Conservation (phyloP, 2,797 vertebrate genomes). For the Clarias platycephalus region DNA sequence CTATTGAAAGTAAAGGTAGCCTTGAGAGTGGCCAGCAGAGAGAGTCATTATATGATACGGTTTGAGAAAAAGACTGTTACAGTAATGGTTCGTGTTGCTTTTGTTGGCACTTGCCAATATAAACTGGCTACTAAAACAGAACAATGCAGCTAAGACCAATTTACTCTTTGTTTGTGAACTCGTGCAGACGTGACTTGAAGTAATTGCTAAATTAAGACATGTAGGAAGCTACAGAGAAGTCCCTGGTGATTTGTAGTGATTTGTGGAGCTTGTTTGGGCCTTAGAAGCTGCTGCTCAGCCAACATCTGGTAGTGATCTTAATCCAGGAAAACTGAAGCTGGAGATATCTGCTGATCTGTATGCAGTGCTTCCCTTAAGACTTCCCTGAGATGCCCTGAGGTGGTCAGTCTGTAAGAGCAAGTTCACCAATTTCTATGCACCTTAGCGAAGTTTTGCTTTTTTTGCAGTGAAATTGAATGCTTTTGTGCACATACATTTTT, state of each 20-base stretch:
- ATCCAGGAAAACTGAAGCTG: constrained; percentile 46
- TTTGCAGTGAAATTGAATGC: not conserved
- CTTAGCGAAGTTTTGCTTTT: not conserved
- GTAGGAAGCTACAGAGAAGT: constrained; percentile 67
- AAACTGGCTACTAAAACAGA: constrained; percentile 37
- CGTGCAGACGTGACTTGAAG: constrained; percentile 45
- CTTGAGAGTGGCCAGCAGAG: constrained; percentile 33
- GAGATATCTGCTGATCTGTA: constrained; percentile 54
- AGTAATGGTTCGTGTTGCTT: constrained; percentile 30
- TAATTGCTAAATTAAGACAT: constrained; percentile 51
- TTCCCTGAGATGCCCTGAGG: constrained; percentile 41
- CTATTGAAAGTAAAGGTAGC: constrained; percentile 44
- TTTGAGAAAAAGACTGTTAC: constrained; percentile 7
- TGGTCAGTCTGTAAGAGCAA: constrained; percentile 27
- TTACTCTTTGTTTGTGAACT: constrained; percentile 64
- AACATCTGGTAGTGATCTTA: constrained; percentile 79
- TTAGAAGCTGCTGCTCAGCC: constrained; percentile 67
- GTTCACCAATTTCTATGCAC: constrained; percentile 1
- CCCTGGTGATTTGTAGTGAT: constrained; percentile 76
- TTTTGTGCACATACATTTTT: not conserved
- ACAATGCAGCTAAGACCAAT: constrained; percentile 39
- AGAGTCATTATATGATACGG: constrained; percentile 25
- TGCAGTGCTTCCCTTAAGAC: constrained; percentile 43
- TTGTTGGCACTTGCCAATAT: constrained; percentile 31
- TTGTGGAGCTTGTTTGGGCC: constrained; percentile 62